Base-by-base conservation (phyloP, 2,113 vertebrate species). In the Drymodes brunneopygia region DNA sequence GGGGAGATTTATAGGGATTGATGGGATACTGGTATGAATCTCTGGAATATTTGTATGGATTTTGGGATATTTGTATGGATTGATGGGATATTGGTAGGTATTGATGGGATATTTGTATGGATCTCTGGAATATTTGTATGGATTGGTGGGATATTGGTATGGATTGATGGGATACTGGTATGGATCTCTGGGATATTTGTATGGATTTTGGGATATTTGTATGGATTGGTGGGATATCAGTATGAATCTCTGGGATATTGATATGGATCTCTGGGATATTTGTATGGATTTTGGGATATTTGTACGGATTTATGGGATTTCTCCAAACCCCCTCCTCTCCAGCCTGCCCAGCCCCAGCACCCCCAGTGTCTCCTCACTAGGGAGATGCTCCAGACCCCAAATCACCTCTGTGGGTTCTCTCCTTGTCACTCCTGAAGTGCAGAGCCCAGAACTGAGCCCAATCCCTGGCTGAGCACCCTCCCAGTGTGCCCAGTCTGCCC, bases 321-420 rank as follows among this genome's bases (percentile, higher is more conserved):
- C 44, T 16, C 53, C 11, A 6, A 24, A 13, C 16, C 36, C 8
- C 15, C 10, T 5, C 67, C 3, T 17, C 51, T 18, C 69, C 77
- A 36, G 31, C 6, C 60, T 35, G 36, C 20, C 2, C 60, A 65
- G 29, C 29, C 50, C 19, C 50, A 22, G 66, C 60, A 65, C 23
- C 29, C 50, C 19, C 50, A 22, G 66, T 1, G 20, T 12, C 57
- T 19, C 40, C 58, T 23, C 31, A 10, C 1, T 50, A 57, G 25
- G 35, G n/a, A 36, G 35, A 12, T 36, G 57, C 57, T 33, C 58
- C 85, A 36, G 69, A 45, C 44, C 60, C 67, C 77, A 45, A 42
- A 65, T 9, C 45, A 3, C 0, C 51, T 15, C 1, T 12, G 36
- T 15, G 75, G n/a, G 3, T 2, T 40, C 66, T 42, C 42, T 42